Base-by-base conservation (phyloP, 1,140 invertebrate species). In the Apolygus lucorum region DNA sequence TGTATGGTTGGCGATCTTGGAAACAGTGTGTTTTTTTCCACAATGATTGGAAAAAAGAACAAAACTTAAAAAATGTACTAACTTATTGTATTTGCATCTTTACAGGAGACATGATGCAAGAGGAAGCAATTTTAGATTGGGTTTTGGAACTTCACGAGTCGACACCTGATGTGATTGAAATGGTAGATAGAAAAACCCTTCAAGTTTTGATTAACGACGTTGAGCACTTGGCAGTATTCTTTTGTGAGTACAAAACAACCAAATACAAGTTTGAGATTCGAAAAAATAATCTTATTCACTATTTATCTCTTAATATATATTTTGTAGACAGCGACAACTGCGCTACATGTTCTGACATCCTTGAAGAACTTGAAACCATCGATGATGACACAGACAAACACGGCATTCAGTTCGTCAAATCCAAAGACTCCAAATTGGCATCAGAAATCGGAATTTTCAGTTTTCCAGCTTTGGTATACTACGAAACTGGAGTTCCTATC, bases 361-460 rank as follows among this genome's bases (percentile, higher is more conserved):
- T 96, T 22, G 87, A 93, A 74, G 92, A 95, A 75, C 79, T 96
- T 70, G 94, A 96, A 81, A 95, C 91, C 42, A 96, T 96, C 76
- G 93, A 96, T 76, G 93, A 96, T 79, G 92, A 95, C 73, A 92
- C 92, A 8, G 92, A 96, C 76, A 88, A 93, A 75, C 88, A 93
- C 74, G 92, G 92, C 70, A 93, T 95, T 74, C 91, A 96, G 79
- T 95, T 97, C 79, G 93, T 96, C 4, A 96, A 96, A 77, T 93
- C 92, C 0, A 93, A 91, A 76, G 93, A 96, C 80, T 85, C 89
- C 24, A 91, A 91, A 79, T 79, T 94, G 62, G 93, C 93, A 2
- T 90, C 93, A 49, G 91, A 93, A 81, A 89, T 95, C 75, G 92
- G 92, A 67, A 91, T 96, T 75, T 93, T 92, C 78, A 90, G 91